Conservation (phyloP, 2,113 vertebrate species). For the Rhinogobius similis region DNA sequence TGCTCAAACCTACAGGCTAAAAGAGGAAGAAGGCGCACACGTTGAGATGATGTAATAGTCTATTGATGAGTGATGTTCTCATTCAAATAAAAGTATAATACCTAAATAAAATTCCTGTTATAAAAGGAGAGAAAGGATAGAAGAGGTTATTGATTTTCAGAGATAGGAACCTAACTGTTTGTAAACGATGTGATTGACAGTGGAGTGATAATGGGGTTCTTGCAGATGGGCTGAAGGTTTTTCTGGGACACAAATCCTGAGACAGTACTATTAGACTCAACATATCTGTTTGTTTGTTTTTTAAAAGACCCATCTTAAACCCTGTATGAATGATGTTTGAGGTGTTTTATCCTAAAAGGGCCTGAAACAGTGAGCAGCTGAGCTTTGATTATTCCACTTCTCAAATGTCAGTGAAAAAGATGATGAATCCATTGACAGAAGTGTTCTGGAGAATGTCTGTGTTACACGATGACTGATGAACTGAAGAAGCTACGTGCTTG, state of each 20-base stretch:
- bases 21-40: not conserved
- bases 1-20: not conserved
- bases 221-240: conserved; percentile 58
- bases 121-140: not conserved
- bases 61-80: not conserved
- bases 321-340: not conserved
- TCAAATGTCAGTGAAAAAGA: not conserved
- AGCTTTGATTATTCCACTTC: not conserved
- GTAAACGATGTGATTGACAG: conserved; percentile 74
- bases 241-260: conserved; percentile 39
- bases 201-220: conserved; percentile 49
- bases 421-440: no score
- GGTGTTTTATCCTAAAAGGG: no score
- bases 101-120: no score
- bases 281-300: not conserved
- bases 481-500: no score
- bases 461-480: no score
- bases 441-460: no score
- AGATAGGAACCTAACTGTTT: conserved; percentile 62
- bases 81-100: not conserved
- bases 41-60: not conserved
- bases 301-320: no score
- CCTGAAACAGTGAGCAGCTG: not conserved
- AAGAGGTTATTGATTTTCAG: not conserved
- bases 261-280: conserved; percentile 38